These are phyloP conservation scores for Sebastes paucispinis DNA, from an alignment of 2,797 vertebrate species.

Conservation along the genomic window DNA sequence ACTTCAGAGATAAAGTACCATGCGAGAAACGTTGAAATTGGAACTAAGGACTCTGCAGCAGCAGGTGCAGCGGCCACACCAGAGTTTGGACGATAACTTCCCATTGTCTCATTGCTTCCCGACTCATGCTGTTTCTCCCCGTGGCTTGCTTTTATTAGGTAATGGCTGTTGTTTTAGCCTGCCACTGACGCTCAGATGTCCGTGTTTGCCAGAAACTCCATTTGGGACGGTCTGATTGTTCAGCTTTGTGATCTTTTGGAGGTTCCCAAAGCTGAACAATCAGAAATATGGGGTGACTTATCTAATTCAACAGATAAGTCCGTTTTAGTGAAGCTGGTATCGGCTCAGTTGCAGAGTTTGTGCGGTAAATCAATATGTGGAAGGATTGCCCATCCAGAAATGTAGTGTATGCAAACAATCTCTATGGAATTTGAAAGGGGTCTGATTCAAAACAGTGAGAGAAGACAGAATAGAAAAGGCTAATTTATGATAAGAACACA, in stretches of 20 bases:
- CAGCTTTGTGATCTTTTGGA: constrained; percentile 56
- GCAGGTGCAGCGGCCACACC: constrained; percentile 25
- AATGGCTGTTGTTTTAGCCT: constrained; percentile 20
- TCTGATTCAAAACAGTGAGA: not conserved
- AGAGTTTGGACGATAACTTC: constrained; percentile 37
- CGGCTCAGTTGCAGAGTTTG: constrained; percentile 39
- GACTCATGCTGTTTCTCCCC: not conserved
- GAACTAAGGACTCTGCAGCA: constrained; percentile 34
- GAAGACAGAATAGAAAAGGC: not conserved
- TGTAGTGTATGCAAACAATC: constrained; percentile 28
- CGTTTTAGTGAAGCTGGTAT: constrained; percentile 31
- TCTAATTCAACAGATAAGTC: constrained; percentile 38
- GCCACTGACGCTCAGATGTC: constrained; percentile 11
- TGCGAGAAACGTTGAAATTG: constrained; percentile 32
- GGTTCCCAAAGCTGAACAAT: constrained; percentile 64
- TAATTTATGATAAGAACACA: not conserved
- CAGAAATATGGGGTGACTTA: constrained; percentile 43
- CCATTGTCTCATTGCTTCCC: constrained; percentile 22
- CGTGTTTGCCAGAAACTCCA: constrained; percentile 36
- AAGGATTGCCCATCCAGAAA: constrained; percentile 22
- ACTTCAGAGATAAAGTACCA: constrained; percentile 58
- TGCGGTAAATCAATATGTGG: constrained; percentile 49
- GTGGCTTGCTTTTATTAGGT: constrained; percentile 13
- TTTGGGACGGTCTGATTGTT: constrained; percentile 44
- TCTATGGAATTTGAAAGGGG: not conserved